phyloP scores from a whole-genome alignment of 2,113 vertebrate species.

The Pelodiscus sinensis region DNA sequence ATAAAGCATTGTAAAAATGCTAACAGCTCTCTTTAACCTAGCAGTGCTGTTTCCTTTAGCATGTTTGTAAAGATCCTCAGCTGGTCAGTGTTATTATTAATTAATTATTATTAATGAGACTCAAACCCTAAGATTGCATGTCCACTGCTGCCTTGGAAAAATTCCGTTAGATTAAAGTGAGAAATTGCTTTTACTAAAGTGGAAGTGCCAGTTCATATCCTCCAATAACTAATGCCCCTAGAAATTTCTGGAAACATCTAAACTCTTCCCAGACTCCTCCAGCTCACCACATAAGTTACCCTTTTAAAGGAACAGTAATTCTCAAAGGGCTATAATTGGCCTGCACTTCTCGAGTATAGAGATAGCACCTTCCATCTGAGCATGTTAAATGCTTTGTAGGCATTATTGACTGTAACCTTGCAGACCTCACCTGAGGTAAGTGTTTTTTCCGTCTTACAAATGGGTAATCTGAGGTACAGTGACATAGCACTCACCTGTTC shows the following conservation, averaged over 20 bases:
- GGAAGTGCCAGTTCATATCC: neutral
- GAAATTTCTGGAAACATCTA: neutral
- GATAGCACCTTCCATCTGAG: neutral
- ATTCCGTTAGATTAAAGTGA: neutral
- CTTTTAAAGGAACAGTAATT: neutral
- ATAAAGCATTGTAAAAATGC: neutral
- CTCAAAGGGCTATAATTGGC: neutral
- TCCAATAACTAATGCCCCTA: neutral
- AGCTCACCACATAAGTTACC: neutral
- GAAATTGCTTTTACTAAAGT: slow-evolving; percentile 6
- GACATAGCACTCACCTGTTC: too few relatives aligned
- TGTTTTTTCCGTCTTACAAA: neutral
- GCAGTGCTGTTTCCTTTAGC: neutral
- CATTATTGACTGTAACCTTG: neutral
- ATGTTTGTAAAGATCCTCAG: neutral
- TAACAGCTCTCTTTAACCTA: neutral
- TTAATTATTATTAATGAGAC: neutral
- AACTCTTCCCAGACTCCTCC: neutral
- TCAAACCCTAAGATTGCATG: neutral
- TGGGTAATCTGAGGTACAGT: neutral
- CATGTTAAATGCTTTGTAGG: neutral
- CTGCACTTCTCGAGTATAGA: neutral
- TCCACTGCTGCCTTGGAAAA: slow-evolving; percentile 2
- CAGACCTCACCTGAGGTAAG: neutral
- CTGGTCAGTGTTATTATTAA: neutral